Evolutionary conservation across 1,140 invertebrate genomes (phyloP), one percentile per base, ranked within the genome.

Genomic region (Anastrepha ludens): DNA sequence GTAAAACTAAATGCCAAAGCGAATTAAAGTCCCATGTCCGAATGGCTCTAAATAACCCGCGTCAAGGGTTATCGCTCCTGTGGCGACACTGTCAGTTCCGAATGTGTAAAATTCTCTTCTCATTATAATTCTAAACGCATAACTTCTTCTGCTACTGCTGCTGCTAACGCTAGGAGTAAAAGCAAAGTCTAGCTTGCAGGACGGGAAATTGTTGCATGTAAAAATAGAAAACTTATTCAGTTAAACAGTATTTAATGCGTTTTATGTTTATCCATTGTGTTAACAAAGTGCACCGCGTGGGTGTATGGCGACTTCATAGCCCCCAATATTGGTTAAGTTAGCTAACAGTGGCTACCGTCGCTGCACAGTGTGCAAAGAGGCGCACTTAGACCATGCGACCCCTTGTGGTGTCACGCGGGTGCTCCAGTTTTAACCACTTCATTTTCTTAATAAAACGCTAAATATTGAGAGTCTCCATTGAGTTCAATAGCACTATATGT

Each of bases 81-180:
- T 81, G 74, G 74, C 74, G 74, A 81, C 74, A 81, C 47, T 81
- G 74, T 81, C 74, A 81, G 74, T 81, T 81, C 74, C 74, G 74
- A 81, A 81, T 81, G 74, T 50, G 74, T 2, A 44, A 50, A 81
- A 55, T 81, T 41, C 47, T 55, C 74, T 47, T 81, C 44, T 81
- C 74, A 55, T 81, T 81, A 81, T 55, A 55, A 81, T 81, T 81
- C 74, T 55, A 81, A 58, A 9, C 17, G 50, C 44, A 55, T 81
- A 81, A 81, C 15, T 81, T 44, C 47, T 55, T n/a, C 67, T 47
- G 67, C 67, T 74, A 41, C 67, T 74, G 15, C 29, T 67, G 65
- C 29, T 20, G 55, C 55, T 55, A 8, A 55, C 11, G 15, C 11
- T n/a, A 62, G 17, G 60, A 62, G 17, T 13, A 62, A 62, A 62